phyloP scores from a whole-genome alignment of 2,888 invertebrate species.

The Lottia scabra region DNA sequence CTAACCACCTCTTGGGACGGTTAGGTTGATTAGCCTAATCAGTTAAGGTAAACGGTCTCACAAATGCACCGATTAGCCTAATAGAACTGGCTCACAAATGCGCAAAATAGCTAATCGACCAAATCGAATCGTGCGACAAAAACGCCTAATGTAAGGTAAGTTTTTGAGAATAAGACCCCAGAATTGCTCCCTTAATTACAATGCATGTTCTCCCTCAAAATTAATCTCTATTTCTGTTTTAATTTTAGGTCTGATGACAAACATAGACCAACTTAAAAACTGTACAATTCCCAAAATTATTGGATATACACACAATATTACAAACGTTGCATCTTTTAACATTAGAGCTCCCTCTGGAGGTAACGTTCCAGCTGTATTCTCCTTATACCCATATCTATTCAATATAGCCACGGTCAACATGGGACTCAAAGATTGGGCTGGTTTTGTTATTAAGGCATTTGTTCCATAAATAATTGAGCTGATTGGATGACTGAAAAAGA shows the following conservation, averaged over 20 bases:
- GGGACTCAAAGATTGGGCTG: constrained; percentile 63
- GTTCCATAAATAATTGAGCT: constrained; percentile 65
- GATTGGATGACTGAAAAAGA: constrained; percentile 60
- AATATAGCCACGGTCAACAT: constrained; percentile 63
- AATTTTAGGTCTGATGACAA: neutral
- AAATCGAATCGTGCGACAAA: too few relatives aligned
- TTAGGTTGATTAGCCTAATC: too few relatives aligned
- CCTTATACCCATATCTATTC: constrained; percentile 58
- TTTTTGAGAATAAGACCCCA: too few relatives aligned
- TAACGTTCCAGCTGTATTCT: constrained; percentile 33
- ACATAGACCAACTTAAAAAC: constrained; percentile 47
- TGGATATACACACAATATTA: constrained; percentile 48
- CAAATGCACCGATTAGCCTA: too few relatives aligned
- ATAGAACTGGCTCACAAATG: too few relatives aligned
- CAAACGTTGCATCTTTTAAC: constrained; percentile 54
- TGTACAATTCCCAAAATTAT: constrained; percentile 51
- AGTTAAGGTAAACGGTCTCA: too few relatives aligned
- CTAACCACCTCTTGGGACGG: too few relatives aligned
- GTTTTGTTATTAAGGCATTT: constrained; percentile 65
- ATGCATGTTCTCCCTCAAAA: too few relatives aligned
- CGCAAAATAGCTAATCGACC: too few relatives aligned
- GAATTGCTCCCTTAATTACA: too few relatives aligned
- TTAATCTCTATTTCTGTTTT: too few relatives aligned
- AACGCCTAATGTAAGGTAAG: too few relatives aligned
- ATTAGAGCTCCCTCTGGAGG: constrained; percentile 11